Evolutionary conservation across 2,113 vertebrate genomes (phyloP), one percentile per base, ranked within the genome.

Genomic region (Muscicapa adusta): DNA sequence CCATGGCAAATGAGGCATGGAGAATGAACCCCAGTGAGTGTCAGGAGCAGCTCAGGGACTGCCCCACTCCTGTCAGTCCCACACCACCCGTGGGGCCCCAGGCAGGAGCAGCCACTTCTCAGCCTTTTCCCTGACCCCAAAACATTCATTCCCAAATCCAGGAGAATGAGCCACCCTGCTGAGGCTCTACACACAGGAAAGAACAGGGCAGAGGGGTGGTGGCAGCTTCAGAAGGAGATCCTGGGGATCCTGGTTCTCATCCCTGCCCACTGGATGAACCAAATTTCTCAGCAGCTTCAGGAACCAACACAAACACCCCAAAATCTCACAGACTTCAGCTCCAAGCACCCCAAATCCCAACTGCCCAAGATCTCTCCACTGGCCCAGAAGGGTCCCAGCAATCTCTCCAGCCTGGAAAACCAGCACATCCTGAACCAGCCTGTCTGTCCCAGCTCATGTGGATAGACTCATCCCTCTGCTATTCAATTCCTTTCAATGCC

Each of bases 361-460:
- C 34, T 57, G 68, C 8, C 58, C 38, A 4, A 33, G n/a, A 17
- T 6, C 13, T 53, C 57, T 42, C 58, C 43, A 10, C 40, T 24
- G 29, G 18, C 51, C 84, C 61, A 16, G 29, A 16, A 50, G 29
- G 12, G 24, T 68, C 33, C 50, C 47, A 53, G 29, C 0, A 2
- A 24, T 3, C 22, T 23, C 20, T 72, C 31, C 65, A 85, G 68
- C 43, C 54, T 26, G 40, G 62, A 38, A 72, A 62, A 53, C 1
- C 71, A 54, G n/a, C 28, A 12, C 12, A 23, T 25, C 86, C 91
- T 5, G 9, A 50, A 20, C 2, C 42, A 76, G 26, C 10, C 24
- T 12, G 16, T 9, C 23, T 1, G 0, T 11, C 19, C 24, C 1
- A 0, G 36, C 25, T n/a, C 61, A 4, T 9, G 0, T 0, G 38